A percentile compares a stretch with the other conserved stretches of the same genome.
These are phyloP conservation scores for Coregonus clupeaformis DNA, from an alignment of 2,113 vertebrate species.

Conservation along the genomic window DNA sequence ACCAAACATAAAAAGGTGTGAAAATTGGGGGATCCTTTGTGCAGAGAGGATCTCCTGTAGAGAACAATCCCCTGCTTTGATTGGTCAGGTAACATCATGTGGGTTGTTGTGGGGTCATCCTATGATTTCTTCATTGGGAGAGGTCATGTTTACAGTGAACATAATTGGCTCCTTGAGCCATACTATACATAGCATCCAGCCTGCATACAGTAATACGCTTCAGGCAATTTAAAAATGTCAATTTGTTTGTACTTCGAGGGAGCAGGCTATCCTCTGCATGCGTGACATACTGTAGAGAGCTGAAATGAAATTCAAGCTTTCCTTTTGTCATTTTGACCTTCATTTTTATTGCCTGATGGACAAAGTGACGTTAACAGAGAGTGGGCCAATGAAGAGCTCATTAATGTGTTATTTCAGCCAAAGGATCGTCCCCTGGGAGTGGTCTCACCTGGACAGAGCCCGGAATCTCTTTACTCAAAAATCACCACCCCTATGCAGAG, in stretches of 20 bases:
- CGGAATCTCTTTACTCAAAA: not conserved
- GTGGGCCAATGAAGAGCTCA: not conserved
- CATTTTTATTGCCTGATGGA: conserved; percentile 11
- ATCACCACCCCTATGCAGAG: not conserved
- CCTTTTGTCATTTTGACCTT: conserved; percentile 36
- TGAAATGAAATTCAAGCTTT: conserved; percentile 12
- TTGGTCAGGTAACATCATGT: conserved; percentile 41
- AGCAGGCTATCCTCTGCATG: not conserved
- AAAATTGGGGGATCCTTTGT: conserved; percentile 21
- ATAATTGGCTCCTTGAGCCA: conserved; percentile 48
- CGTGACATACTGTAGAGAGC: conserved; percentile 21
- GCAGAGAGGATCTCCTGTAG: conserved; percentile 26
- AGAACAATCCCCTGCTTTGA: conserved; percentile 29
- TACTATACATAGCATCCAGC: conserved; percentile 10
- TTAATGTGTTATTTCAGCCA: conserved; percentile 1
- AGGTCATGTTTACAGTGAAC: conserved; percentile 57
- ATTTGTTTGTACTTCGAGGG: no score
- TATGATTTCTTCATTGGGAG: conserved; percentile 47
- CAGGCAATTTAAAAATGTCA: conserved; percentile 14
- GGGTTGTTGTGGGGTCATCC: conserved; percentile 48
- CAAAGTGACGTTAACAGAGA: conserved; percentile 18
- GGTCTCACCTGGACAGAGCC: not conserved
- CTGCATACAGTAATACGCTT: conserved; percentile 16
- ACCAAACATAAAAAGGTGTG: not conserved
- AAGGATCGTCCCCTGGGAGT: not conserved